Evolutionary conservation across 2,113 vertebrate genomes (phyloP).

Genomic region (Oxyura jamaicensis): DNA sequence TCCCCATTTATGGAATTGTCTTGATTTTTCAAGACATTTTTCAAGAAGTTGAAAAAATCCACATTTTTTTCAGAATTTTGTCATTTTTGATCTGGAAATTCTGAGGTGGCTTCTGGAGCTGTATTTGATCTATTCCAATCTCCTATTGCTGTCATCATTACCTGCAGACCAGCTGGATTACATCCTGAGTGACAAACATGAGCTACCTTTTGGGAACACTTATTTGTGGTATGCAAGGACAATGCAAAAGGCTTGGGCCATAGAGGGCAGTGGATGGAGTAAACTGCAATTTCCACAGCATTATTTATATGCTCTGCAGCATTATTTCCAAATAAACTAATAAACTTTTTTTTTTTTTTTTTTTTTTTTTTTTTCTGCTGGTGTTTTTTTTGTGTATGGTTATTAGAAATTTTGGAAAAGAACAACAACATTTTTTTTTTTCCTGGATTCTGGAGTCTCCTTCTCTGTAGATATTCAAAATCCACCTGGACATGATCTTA

Average conservation of each 20-base stretch:
- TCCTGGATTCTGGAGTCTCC: no score
- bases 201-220: not conserved
- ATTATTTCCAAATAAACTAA: not conserved
- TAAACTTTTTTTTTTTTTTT: no score
- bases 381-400: no score
- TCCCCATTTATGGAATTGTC: not conserved
- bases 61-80: not conserved
- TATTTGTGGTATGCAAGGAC: not conserved
- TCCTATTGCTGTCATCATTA: not conserved
- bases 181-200: not conserved
- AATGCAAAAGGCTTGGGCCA: not conserved
- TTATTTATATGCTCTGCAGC: no score
- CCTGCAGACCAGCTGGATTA: not conserved
- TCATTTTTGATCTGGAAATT: not conserved
- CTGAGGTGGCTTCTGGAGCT: not conserved
- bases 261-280: not conserved
- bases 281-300: not conserved
- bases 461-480: no score
- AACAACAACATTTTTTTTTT: not conserved
- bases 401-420: not conserved
- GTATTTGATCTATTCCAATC: not conserved
- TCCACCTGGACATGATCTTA: no score
- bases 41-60: not conserved
- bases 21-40: not conserved
- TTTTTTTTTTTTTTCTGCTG: not conserved